These are phyloP conservation scores for Ptilodon capucinus DNA, from an alignment of 2,888 invertebrate species.

Conservation along the genomic window DNA sequence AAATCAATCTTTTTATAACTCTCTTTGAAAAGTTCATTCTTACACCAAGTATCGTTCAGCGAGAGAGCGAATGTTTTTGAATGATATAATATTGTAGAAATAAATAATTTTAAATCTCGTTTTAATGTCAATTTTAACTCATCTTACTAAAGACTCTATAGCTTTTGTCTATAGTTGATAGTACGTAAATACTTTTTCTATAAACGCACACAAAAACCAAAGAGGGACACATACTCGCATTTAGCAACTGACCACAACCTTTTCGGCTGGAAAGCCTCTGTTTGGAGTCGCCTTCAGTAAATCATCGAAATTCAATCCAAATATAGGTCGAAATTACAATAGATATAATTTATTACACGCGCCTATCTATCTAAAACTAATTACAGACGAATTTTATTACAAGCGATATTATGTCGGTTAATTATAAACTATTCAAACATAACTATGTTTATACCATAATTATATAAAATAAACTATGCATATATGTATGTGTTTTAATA, in stretches of 20 bases:
- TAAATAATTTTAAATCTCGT: background rate
- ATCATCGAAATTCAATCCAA: background rate
- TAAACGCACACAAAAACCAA: too few relatives aligned
- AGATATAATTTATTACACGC: conserved; percentile 33
- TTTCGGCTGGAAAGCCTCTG: too few relatives aligned
- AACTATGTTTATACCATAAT: conserved; percentile 53
- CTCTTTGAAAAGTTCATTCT: background rate
- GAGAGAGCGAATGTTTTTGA: background rate
- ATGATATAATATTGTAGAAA: background rate
- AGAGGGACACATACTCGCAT: too few relatives aligned
- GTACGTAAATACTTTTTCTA: too few relatives aligned
- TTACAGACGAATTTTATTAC: conserved; percentile 42
- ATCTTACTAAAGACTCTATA: too few relatives aligned
- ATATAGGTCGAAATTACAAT: conserved; percentile 1
- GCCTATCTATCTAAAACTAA: conserved; percentile 19
- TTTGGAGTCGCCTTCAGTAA: too few relatives aligned
- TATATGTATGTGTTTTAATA: conserved; percentile 5
- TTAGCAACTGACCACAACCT: too few relatives aligned
- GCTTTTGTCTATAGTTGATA: too few relatives aligned
- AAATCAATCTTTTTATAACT: conserved; percentile 25
- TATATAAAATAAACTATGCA: conserved; percentile 38
- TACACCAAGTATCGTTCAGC: background rate
- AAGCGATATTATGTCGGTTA: conserved; percentile 36
- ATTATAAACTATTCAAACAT: conserved; percentile 64
- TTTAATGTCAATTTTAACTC: background rate